Base-by-base conservation (phyloP, 2,113 vertebrate species). In the Nothoprocta pentlandii region DNA sequence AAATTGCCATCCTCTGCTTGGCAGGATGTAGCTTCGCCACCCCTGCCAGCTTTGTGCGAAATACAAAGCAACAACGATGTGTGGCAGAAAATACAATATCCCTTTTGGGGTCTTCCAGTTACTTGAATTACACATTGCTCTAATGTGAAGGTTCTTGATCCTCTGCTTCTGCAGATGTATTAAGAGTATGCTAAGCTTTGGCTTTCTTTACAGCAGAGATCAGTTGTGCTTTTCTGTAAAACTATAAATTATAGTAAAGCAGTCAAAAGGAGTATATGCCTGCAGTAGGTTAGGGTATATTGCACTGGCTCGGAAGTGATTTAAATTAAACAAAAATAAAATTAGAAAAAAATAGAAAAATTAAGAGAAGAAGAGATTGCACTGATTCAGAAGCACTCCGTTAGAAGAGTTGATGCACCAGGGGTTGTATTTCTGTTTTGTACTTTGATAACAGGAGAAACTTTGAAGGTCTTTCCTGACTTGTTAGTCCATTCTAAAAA, bases 1-100 rank as follows among this genome's bases (percentile, higher is more conserved):
- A 95, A 90, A 56, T 84, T 68, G 88, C 30, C 85, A 66, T 91
- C 44, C 93, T 79, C 69, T 90, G 87, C 80, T 93, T 93, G 92
- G 92, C 94, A 89, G 85, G 85, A 58, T 73, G 75, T 56, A 6
- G 28, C 86, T 73, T 49, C 22, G 68, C 73, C 21, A 1, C 80
- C 54, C 71, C 95, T 90, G 92, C 89, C 95, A 89, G 84, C 75
- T 26, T 36, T 44, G 5, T 47, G 14, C 16, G 44, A 19, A 28
- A 44, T 58, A 83, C 73, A 32, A 59, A 71, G 90, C 77, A n/a
- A 58, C 20, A 26, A 44, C 16, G 76, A 61, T 90, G 94, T 6
- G 2, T 88, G 80, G 93, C 92, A 75, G 82, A 81, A 87, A 49
- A 56, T 53, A 73, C 76, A 88, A 4, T 71, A 70, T 51, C 79